Evolutionary conservation across 2,797 vertebrate genomes (phyloP), one percentile per base, ranked within the genome.

Genomic region (Tokudaia muenninki): DNA sequence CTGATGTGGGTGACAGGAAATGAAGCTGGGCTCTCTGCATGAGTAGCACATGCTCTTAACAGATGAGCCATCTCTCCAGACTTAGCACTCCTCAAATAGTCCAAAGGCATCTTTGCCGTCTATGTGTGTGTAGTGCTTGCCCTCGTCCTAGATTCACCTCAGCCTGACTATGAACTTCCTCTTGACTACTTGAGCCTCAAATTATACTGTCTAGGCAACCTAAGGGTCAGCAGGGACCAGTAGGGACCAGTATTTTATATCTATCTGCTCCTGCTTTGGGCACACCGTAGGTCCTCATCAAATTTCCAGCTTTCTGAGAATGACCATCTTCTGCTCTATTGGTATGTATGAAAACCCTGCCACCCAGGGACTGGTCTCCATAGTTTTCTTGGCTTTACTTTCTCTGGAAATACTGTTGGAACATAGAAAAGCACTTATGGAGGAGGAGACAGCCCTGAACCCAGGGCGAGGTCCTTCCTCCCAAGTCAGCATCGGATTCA

Each of bases 91-190:
- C 72, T 82, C 31, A 34, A 4, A n/a, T 44, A 81, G 19, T 44
- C 52, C 80, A 44, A 65, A 79, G 10, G 10, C 17, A 79, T 65
- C 82, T 70, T 67, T 84, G 86, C 44, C 19, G 4, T 90, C 22
- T 94, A 13, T 55, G 41, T 3, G 47, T 3, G 55, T 1, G 0
- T 34, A 29, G 55, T 41, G 55, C 52, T 81, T 21, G 24, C 31
- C 7, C 5, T 84, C 41, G 37, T 59, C 34, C n/a, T 74, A 26
- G 7, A 31, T 0, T 44, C n/a, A 79, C 86, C 59, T 92, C 34
- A 80, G 24, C 34, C 6, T 21, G 74, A 75, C 57, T 22, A 6
- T 41, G 70, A 89, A 55, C 77, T 83, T 94, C 87, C 94, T 97
- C 75, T 92, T 75, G 72, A 87, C 59, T 57, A 34, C 50, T 74